These are phyloP conservation scores for Lordiphosa mommai DNA, from an alignment of 1,140 invertebrate species.

Conservation along the genomic window DNA sequence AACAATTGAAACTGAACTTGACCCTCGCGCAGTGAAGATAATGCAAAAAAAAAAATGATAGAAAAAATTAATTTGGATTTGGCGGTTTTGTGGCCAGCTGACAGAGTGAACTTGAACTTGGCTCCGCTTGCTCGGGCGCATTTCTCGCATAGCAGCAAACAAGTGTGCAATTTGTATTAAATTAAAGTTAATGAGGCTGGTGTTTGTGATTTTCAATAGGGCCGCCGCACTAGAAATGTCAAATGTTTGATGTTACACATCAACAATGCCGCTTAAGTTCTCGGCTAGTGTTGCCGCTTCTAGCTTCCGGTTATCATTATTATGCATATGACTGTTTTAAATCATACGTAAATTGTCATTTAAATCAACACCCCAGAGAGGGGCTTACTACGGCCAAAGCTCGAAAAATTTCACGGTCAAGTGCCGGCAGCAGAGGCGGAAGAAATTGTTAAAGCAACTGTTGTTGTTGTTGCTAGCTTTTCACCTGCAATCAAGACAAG, in stretches of 20 bases:
- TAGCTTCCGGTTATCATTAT: constrained; percentile 57
- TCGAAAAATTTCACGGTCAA: constrained; percentile 64
- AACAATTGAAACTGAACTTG: constrained; percentile 69
- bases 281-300: constrained; percentile 28
- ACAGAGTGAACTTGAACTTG: constrained; percentile 43
- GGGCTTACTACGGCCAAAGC: constrained; percentile 16
- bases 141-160: constrained; percentile 59
- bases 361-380: constrained; percentile 35
- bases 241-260: constrained; percentile 44
- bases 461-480: constrained; percentile 35
- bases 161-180: constrained; percentile 72
- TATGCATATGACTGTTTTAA: constrained; percentile 64
- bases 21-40: constrained; percentile 56
- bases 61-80: constrained; percentile 40
- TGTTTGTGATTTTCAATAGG: constrained; percentile 31
- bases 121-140: constrained; percentile 31
- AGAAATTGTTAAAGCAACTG: constrained; percentile 53
- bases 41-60: constrained; percentile 35
- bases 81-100: constrained; percentile 40
- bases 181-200: constrained; percentile 46
- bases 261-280: constrained; percentile 22
- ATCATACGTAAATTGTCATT: constrained; percentile 65
- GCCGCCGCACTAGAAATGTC: constrained; percentile 20
- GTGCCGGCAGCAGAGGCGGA: constrained; percentile 56
- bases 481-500: constrained; percentile 60